Base-by-base conservation (phyloP, 2,888 invertebrate genomes). In the Autographa pulchrina region DNA sequence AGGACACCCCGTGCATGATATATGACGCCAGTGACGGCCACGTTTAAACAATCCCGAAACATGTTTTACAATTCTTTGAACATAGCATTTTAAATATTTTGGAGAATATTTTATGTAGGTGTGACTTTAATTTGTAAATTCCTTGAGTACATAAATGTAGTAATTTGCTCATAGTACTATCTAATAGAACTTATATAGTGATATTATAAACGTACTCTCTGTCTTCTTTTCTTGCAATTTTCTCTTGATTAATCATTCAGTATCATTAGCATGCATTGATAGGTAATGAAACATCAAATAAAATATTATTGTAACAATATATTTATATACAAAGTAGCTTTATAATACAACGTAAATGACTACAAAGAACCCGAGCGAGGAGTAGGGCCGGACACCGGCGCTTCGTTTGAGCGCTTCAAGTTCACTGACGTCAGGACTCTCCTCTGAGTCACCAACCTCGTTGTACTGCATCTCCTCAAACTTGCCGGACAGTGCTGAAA, bases 401-500 rank as follows among this genome's bases (percentile, higher is more conserved):
- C 95, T 95, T 52, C 96, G 92, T 82, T 95, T 95, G 62, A 94
- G 89, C 18, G 95, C 95, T 72, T 95, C 95, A 16, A 95, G 88
- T 78, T 96, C 95, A 72, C 94, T 93, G 54, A 95, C 95, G 78
- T 95, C 95, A 0, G 94, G 94, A 7, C 92, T 89, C 74, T 94
- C 94, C 65, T 94, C 94, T 58, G 93, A 91, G 62, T 93, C 93
- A 9, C 91, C 90, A 63, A 95, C 89, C 81, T 95, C 95, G 80
- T 94, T 95, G 90, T 95, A 95, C 86, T 94, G 94, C 92, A 93
- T 93, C 82, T 96, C 96, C 76, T 95, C 96, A 74, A 92, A 95
- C 79, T 95, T 95, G 65, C 96, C 95, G 78, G 95, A 93, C 78
- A 95, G 84, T 70, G 96, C 96, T 96, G 93, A 68, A 89, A 91